These are phyloP conservation scores for Enteromius afrohamiltoni DNA, from an alignment of 2,797 vertebrate species.

Conservation along the genomic window DNA sequence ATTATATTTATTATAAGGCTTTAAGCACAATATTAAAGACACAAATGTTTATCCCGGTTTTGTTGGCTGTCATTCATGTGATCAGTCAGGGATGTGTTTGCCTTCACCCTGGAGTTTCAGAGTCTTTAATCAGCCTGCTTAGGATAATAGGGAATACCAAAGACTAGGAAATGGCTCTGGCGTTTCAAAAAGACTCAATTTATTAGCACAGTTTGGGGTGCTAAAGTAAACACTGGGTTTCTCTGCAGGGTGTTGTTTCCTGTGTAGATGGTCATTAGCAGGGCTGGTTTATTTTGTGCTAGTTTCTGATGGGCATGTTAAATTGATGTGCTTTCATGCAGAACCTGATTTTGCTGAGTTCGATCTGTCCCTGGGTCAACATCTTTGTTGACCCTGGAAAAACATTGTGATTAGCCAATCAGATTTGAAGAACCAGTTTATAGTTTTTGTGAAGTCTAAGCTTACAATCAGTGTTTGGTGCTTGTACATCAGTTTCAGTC, in stretches of 20 bases:
- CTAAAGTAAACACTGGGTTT: constrained; percentile 36
- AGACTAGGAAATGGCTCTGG: constrained; percentile 33
- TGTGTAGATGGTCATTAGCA: constrained; percentile 34
- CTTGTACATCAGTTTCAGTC: too few relatives aligned
- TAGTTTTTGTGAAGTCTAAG: too few relatives aligned
- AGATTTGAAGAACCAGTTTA: too few relatives aligned
- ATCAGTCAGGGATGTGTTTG: constrained; percentile 40
- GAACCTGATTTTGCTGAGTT: too few relatives aligned
- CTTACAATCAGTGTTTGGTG: too few relatives aligned
- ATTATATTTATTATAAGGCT: neutral
- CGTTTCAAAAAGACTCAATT: constrained; percentile 37
- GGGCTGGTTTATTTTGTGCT: constrained; percentile 18
- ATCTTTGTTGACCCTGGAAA: too few relatives aligned
- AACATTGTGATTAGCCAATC: too few relatives aligned
- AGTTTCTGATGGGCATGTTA: constrained; percentile 8
- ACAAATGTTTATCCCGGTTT: neutral
- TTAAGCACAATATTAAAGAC: constrained; percentile 5
- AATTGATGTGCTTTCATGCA: neutral
- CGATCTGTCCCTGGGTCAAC: too few relatives aligned
- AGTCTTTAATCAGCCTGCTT: constrained; percentile 34
- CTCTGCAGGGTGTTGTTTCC: constrained; percentile 24
- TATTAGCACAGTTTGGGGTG: constrained; percentile 34
- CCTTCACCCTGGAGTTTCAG: constrained; percentile 12
- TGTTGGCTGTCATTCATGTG: constrained; percentile 40
- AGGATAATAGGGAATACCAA: constrained; percentile 32